phyloP scores from a whole-genome alignment of 2,797 vertebrate genomes.

The Enteromius argenteus region DNA sequence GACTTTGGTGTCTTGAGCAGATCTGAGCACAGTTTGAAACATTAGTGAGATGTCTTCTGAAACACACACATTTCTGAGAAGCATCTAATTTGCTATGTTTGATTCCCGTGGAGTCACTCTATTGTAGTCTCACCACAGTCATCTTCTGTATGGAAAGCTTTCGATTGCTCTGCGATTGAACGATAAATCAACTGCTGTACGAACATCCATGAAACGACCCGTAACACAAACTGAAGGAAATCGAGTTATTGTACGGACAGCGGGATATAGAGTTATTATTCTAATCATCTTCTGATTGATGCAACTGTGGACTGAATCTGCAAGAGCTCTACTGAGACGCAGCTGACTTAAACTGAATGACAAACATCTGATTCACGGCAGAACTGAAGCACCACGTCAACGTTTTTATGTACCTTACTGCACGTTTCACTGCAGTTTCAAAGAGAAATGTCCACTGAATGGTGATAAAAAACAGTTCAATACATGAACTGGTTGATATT shows the following conservation, averaged over 20 bases:
- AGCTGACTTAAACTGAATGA: neutral
- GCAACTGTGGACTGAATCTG: neutral
- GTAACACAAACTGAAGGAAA: neutral
- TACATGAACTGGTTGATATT: too few species aligned
- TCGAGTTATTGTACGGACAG: neutral
- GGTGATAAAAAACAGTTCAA: too few species aligned
- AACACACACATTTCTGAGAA: neutral
- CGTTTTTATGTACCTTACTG: too few species aligned
- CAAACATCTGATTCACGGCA: neutral
- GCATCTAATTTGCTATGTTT: neutral
- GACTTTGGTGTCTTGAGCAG: neutral
- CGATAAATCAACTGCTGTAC: neutral
- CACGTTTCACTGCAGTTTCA: too few species aligned
- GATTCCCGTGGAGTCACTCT: neutral
- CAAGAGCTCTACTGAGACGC: neutral
- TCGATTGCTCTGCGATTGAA: neutral
- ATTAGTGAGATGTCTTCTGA: neutral
- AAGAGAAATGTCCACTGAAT: too few species aligned
- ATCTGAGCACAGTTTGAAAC: neutral
- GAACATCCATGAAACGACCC: neutral
- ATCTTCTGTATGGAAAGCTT: neutral
- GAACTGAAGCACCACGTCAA: neutral
- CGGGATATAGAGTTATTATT: neutral
- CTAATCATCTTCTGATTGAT: neutral
- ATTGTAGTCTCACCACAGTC: neutral